phyloP scores from a whole-genome alignment of 2,113 vertebrate species.

The Paedocypris sp. region DNA sequence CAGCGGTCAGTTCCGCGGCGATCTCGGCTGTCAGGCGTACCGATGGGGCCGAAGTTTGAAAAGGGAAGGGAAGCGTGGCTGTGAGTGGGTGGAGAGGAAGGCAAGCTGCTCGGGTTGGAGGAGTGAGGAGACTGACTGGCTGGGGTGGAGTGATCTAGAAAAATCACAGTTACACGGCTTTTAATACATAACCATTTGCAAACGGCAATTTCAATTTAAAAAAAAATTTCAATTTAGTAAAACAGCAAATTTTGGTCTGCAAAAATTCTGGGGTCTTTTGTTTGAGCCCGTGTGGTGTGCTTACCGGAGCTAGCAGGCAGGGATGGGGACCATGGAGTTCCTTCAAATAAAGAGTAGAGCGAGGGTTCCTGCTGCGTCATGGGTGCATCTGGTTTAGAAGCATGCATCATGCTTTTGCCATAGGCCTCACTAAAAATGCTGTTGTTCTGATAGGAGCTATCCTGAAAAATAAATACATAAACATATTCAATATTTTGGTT shows the following conservation, averaged over 20 bases:
- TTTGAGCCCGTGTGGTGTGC: no score
- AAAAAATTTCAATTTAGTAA: no score
- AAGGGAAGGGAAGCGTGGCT: slow-evolving; percentile 83
- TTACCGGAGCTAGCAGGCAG: slow-evolving; percentile 96
- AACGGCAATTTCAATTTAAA: no score
- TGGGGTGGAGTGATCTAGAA: slow-evolving; percentile 92
- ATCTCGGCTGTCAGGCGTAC: slow-evolving; percentile 87
- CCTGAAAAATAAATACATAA: slow-evolving; percentile 52
- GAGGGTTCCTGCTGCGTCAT: slow-evolving; percentile 86
- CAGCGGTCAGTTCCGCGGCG: slow-evolving; percentile 80
- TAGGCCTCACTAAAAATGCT: slow-evolving; percentile 95
- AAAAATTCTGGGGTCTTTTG: no score
- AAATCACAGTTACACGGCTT: neutral
- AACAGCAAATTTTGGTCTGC: no score
- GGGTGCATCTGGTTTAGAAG: slow-evolving; percentile 72
- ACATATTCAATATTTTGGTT: neutral
- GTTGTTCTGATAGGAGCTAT: slow-evolving; percentile 76
- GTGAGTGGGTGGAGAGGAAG: slow-evolving; percentile 93
- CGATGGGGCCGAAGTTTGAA: slow-evolving; percentile 94
- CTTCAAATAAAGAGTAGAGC: slow-evolving; percentile 92
- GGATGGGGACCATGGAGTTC: slow-evolving; percentile 92
- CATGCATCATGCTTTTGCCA: slow-evolving; percentile 75
- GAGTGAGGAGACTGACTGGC: slow-evolving; percentile 98
- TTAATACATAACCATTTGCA: no score
- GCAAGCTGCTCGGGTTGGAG: slow-evolving; percentile 95